Evolutionary conservation across 2,113 vertebrate genomes (phyloP).

Genomic region (Xerus inauris): DNA sequence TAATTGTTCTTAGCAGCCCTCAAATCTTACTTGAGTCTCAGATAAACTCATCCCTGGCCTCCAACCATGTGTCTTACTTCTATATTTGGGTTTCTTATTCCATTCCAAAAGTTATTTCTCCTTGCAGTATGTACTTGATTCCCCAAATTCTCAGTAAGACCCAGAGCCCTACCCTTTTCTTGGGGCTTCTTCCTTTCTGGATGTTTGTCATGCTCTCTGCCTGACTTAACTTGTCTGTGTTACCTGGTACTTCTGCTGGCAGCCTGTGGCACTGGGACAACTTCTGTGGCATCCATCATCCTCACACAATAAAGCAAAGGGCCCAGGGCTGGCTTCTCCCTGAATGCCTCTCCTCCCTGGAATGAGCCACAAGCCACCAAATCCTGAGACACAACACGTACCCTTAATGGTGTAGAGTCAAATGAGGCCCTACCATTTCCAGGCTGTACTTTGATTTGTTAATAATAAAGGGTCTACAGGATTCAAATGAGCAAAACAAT

Average conservation of each 20-base stretch:
- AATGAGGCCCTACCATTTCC: not conserved
- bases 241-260: not conserved
- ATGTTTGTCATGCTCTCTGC: not conserved
- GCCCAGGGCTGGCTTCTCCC: too few species aligned
- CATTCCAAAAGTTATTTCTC: not conserved
- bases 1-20: not conserved
- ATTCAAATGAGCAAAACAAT: not conserved
- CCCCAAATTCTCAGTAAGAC: not conserved
- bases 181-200: not conserved
- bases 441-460: not conserved
- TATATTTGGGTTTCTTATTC: not conserved
- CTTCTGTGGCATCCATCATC: too few species aligned
- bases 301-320: not conserved
- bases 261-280: not conserved
- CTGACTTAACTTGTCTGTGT: too few species aligned
- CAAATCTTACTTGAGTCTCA: not conserved
- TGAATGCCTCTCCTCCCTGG: fast-evolving
- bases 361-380: not conserved
- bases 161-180: fast-evolving
- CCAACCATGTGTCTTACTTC: not conserved
- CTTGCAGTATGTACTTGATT: not conserved
- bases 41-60: not conserved
- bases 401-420: not conserved
- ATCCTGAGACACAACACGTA: not conserved
- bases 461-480: not conserved